A percentile compares a stretch with the other conserved stretches of the same genome.
These are phyloP conservation scores for Eubasilissa regina DNA, from an alignment of 1,140 invertebrate genomes.

Conservation along the genomic window DNA sequence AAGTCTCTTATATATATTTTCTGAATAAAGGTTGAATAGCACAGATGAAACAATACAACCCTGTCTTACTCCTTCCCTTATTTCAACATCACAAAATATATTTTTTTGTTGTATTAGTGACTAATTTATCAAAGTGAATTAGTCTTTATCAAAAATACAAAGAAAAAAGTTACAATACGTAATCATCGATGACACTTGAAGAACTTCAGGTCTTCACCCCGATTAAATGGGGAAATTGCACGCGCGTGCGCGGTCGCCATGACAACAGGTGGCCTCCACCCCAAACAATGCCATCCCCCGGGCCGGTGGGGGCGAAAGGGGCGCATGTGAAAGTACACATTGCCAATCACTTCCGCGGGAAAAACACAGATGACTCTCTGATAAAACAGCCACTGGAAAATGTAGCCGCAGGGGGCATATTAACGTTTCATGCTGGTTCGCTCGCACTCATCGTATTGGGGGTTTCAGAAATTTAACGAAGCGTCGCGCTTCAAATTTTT, in stretches of 20 bases:
- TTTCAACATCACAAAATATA: no score
- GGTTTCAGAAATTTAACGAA: no score
- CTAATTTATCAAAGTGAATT: background rate
- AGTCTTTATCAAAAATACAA: background rate
- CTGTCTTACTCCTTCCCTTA: no score
- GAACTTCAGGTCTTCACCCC: background rate
- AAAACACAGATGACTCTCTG: background rate
- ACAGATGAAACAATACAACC: no score
- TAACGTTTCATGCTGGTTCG: no score
- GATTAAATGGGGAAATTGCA: conserved; percentile 3
- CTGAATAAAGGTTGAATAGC: no score
- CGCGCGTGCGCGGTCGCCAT: conserved; percentile 27
- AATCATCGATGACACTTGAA: background rate
- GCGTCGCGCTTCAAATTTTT: no score
- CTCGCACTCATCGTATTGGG: no score
- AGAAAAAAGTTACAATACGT: background rate
- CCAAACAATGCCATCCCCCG: background rate
- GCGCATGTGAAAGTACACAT: background rate
- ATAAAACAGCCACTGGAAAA: no score
- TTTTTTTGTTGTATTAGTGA: no score
- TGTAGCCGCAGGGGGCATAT: no score
- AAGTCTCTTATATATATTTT: no score
- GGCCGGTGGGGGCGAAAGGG: background rate
- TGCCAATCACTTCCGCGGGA: background rate
- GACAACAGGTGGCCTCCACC: background rate